Base-by-base conservation (phyloP, 2,797 vertebrate genomes). In the Balearica regulorum region DNA sequence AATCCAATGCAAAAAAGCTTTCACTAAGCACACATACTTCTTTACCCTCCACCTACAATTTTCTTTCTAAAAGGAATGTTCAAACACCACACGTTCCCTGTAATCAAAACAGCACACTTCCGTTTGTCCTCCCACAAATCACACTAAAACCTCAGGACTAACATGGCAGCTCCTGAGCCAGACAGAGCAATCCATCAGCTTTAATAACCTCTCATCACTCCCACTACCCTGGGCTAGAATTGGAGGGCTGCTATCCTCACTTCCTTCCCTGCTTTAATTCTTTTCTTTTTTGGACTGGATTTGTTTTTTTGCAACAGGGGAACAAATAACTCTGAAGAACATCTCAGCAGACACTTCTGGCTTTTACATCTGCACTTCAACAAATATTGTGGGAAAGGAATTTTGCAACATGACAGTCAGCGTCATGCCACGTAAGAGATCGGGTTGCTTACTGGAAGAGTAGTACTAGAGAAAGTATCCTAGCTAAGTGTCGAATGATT, bases 381-480 rank as follows among this genome's bases (percentile, higher is more conserved):
- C 2, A 3, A 99, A 99, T 28, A 91, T 90, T 43, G 97, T 98
- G 77, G 98, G 98, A 58, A 41, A 48, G 0, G 95, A 95, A 0
- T 89, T 8, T 77, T 99, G 99, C 98, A 99, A 99, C 96, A 44
- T 99, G 96, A 99, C 99, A 1, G 84, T 99, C 90, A 14, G 96
- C 0, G 96, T 99, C 81, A 77, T 98, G 96, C 97, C 97, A 68
- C 98, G 99, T 98, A 97, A 98, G 98, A 61, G 24, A 58, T 0
- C 7, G 48, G 62, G 20, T 10, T 83, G 75, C 51, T 69, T n/a
- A 3, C 6, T 35, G 28, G 20, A 49, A 43, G 26, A 39, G 29
- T 12, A 49, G 35, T 7, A 44, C 10, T 35, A 73, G 39, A 61
- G 22, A 48, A 58, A 13, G 10, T 7, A 37, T 7, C n/a, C 35